phyloP scores from a whole-genome alignment of 1,140 invertebrate genomes.

The Bombus impatiens region DNA sequence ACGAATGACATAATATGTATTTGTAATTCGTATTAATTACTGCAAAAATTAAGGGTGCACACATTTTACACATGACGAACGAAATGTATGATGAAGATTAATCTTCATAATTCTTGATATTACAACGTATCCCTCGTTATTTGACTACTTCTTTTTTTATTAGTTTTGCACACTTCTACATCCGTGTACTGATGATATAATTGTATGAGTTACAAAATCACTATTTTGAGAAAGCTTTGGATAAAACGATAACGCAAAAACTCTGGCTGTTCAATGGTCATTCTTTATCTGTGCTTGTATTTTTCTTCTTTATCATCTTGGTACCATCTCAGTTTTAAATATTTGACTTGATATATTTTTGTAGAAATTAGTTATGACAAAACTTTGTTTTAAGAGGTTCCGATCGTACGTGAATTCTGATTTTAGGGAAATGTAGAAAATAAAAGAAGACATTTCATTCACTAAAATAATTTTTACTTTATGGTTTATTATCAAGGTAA shows the following conservation, averaged over 20 bases:
- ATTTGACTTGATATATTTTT: neutral
- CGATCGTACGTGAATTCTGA: neutral
- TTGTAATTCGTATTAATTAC: neutral
- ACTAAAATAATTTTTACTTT: neutral
- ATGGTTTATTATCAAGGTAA: neutral
- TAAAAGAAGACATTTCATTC: neutral
- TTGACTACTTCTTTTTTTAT: neutral
- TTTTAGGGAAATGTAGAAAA: neutral
- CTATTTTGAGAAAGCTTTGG: neutral
- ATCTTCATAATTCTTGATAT: neutral
- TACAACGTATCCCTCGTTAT: neutral
- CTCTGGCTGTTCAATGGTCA: too few species aligned
- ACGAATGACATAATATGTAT: neutral
- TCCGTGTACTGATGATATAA: neutral
- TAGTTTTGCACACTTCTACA: neutral
- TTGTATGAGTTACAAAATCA: neutral
- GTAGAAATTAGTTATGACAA: neutral
- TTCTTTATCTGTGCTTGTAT: too few species aligned
- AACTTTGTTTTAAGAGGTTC: neutral
- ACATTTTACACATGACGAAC: conserved; percentile 5
- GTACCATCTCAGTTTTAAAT: neutral
- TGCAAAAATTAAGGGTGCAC: neutral
- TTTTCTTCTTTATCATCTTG: neutral
- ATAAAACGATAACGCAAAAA: neutral
- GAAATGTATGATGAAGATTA: neutral